These are phyloP conservation scores for Bolborhynchus lineola DNA, from an alignment of 2,113 vertebrate genomes.

Conservation along the genomic window DNA sequence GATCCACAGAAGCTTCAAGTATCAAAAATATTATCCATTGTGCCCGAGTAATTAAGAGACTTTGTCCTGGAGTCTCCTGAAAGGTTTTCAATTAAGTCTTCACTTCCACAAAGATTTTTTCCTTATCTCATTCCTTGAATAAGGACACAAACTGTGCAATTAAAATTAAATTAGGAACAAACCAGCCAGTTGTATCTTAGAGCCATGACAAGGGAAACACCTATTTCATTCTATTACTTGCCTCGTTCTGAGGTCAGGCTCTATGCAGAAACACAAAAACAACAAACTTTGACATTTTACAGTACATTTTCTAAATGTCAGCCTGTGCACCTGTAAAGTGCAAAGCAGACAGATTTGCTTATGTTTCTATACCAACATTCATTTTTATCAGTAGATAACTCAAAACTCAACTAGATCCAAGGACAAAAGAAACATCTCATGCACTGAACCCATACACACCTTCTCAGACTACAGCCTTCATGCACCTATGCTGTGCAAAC, in stretches of 20 bases:
- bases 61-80: background rate
- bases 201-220: background rate
- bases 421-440: background rate
- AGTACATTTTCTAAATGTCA: background rate
- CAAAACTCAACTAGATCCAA: background rate
- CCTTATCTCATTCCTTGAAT: background rate
- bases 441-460: background rate
- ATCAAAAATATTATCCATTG: background rate
- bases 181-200: background rate
- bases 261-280: background rate
- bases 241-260: background rate
- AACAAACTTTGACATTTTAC: background rate
- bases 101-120: background rate
- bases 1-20: background rate
- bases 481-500: background rate
- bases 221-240: background rate
- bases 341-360: background rate
- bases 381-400: background rate
- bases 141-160: background rate
- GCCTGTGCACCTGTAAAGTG: background rate
- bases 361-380: background rate
- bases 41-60: background rate
- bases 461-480: background rate
- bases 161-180: slow-evolving; percentile 17
- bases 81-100: slow-evolving; percentile 14